Percentiles rank a stretch among this genome's conserved stretches.
phyloP scores from a whole-genome alignment of 2,797 vertebrate species.

The Lacerta agilis region DNA sequence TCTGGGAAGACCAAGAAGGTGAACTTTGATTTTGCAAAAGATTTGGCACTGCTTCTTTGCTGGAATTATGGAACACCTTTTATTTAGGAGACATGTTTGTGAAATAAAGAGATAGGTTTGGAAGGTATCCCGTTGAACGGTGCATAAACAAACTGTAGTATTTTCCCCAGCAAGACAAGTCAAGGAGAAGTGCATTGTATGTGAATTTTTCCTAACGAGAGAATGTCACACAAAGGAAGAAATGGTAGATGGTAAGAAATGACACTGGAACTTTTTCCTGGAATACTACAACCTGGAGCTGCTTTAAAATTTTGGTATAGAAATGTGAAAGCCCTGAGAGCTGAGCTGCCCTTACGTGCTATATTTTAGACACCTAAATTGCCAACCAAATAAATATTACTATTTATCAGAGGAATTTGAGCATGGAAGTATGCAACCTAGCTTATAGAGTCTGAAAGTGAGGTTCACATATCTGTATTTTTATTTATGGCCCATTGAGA shows the following conservation, averaged over 20 bases:
- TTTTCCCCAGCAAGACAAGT: slow-evolving; percentile 7
- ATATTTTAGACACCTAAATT: not conserved
- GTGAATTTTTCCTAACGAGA: not conserved
- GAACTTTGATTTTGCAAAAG: slow-evolving; percentile 13
- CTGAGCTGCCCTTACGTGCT: not conserved
- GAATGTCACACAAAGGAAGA: not conserved
- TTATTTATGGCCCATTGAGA: not conserved
- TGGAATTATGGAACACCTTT: slow-evolving; percentile 8
- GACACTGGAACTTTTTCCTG: not conserved
- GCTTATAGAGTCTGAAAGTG: not conserved
- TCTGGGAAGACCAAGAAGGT: not conserved
- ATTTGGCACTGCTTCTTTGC: not conserved
- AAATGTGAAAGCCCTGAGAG: not conserved
- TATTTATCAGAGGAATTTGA: slow-evolving; percentile 6
- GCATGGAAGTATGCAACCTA: not conserved
- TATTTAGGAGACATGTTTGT: not conserved
- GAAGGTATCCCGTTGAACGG: slow-evolving; percentile 1
- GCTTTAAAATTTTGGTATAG: not conserved
- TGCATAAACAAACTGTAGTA: not conserved
- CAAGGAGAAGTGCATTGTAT: slow-evolving; percentile 24
- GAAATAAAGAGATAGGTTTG: not conserved
- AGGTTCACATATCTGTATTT: slow-evolving; percentile 4
- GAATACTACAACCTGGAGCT: not conserved
- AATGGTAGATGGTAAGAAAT: not conserved
- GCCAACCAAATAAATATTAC: not conserved